Evolutionary conservation across 2,888 invertebrate genomes (phyloP).

Genomic region (Plagiodera versicolora): DNA sequence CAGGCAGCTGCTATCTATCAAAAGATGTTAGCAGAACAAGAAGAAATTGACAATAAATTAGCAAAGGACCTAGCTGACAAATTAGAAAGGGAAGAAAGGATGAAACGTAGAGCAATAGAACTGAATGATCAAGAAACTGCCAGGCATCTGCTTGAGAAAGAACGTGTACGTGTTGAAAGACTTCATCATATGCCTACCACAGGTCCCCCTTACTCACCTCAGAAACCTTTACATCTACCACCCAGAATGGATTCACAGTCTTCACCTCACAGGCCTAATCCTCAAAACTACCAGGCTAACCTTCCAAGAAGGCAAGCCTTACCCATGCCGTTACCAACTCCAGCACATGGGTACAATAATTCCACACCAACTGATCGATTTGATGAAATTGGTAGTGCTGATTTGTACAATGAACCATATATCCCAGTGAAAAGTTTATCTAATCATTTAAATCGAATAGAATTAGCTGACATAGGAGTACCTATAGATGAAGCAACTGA

Average conservation of each 20-base stretch:
- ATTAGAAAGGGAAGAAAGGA: conserved; percentile 61
- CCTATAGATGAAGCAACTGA: conserved; percentile 60
- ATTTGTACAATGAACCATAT: conserved; percentile 51
- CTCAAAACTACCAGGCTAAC: conserved; percentile 44
- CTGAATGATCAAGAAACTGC: conserved; percentile 60
- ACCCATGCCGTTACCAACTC: conserved; percentile 48
- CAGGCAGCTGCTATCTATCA: conserved; percentile 65
- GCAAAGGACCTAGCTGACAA: conserved; percentile 70
- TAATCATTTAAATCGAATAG: conserved; percentile 48
- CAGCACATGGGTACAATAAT: conserved; percentile 41
- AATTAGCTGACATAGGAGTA: conserved; percentile 54
- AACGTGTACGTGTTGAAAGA: conserved; percentile 36
- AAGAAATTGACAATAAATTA: conserved; percentile 67
- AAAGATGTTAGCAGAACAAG: conserved; percentile 66
- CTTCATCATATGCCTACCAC: conserved; percentile 25
- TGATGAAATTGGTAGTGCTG: conserved; percentile 34
- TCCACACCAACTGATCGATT: conserved; percentile 2
- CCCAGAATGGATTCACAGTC: conserved; percentile 35
- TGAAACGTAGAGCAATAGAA: conserved; percentile 59
- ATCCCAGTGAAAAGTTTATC: conserved; percentile 31
- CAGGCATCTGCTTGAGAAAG: conserved; percentile 57
- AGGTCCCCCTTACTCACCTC: conserved; percentile 33
- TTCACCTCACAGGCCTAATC: conserved; percentile 44
- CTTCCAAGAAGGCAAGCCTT: conserved; percentile 47
- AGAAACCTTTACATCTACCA: conserved; percentile 38